phyloP scores from a whole-genome alignment of 1,140 invertebrate genomes.

The Pachypeltis micranthus region DNA sequence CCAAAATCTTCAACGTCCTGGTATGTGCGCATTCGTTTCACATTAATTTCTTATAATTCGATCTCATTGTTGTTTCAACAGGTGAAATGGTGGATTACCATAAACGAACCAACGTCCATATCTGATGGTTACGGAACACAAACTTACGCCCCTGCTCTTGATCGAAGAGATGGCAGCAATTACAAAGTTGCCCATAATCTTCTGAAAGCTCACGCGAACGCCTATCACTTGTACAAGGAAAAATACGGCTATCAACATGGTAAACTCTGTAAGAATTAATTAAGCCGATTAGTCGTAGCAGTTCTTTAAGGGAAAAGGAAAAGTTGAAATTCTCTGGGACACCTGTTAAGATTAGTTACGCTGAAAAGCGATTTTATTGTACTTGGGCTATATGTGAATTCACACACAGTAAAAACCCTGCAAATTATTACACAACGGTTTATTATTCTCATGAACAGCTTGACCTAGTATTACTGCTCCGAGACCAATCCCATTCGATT shows the following conservation, averaged over 20 bases:
- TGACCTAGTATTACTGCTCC: no score
- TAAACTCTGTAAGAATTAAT: no score
- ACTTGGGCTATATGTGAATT: no score
- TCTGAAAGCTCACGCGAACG: slow-evolving; percentile 45
- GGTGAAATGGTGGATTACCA: slow-evolving; percentile 51
- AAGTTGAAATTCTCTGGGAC: slow-evolving; percentile 16
- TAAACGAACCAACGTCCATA: slow-evolving; percentile 57
- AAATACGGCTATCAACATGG: background rate
- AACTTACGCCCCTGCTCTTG: slow-evolving; percentile 32
- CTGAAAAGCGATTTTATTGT: no score
- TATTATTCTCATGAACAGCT: no score
- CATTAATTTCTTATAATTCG: background rate
- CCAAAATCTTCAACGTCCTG: no score
- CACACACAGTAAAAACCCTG: no score
- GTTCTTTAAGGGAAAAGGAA: background rate
- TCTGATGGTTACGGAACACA: slow-evolving; percentile 47
- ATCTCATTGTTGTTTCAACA: slow-evolving; percentile 17
- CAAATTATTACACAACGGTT: no score
- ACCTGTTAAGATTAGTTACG: no score
- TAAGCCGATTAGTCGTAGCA: no score
- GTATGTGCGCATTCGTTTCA: no score
- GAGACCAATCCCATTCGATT: no score
- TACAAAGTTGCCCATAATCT: slow-evolving; percentile 50
- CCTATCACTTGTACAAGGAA: background rate
- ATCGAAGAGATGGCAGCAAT: slow-evolving; percentile 40